phyloP scores from a whole-genome alignment of 2,888 invertebrate genomes.

The Agrenia bidenticulata region DNA sequence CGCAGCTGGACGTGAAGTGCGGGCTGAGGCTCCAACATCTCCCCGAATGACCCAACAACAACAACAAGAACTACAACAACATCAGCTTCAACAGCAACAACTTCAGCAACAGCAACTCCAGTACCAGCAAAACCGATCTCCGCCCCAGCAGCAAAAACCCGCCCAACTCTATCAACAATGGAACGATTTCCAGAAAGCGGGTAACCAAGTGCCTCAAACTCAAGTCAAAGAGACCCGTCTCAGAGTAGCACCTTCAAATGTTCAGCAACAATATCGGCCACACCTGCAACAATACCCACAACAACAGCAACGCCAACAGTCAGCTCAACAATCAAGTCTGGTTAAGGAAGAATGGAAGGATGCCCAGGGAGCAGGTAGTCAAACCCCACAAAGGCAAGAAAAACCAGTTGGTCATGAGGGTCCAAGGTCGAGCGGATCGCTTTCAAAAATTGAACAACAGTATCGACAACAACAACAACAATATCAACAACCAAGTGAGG shows the following conservation, averaged over 20 bases:
- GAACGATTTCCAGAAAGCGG: too few species aligned
- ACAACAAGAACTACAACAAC: not conserved
- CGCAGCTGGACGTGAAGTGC: not conserved
- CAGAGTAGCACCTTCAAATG: not conserved
- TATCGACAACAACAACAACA: too few species aligned
- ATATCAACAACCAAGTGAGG: too few species aligned
- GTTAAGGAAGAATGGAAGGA: too few species aligned
- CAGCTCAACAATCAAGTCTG: too few species aligned
- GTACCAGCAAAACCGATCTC: not conserved
- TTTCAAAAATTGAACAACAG: too few species aligned
- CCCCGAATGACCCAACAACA: not conserved
- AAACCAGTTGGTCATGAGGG: too few species aligned
- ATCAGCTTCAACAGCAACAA: not conserved
- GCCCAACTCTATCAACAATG: too few species aligned
- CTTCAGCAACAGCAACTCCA: not conserved
- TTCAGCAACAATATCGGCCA: not conserved
- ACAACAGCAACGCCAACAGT: not conserved
- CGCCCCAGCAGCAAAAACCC: not conserved
- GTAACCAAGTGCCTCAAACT: too few species aligned
- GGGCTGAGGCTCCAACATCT: not conserved
- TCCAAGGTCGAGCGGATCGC: too few species aligned
- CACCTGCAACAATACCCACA: not conserved
- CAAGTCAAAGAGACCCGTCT: not conserved
- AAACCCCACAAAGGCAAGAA: too few species aligned
- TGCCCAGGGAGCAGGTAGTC: too few species aligned